phyloP scores from a whole-genome alignment of 30 jellyfish, hydroid and myxozoan genomes.

The Nemopilema nomurai region DNA sequence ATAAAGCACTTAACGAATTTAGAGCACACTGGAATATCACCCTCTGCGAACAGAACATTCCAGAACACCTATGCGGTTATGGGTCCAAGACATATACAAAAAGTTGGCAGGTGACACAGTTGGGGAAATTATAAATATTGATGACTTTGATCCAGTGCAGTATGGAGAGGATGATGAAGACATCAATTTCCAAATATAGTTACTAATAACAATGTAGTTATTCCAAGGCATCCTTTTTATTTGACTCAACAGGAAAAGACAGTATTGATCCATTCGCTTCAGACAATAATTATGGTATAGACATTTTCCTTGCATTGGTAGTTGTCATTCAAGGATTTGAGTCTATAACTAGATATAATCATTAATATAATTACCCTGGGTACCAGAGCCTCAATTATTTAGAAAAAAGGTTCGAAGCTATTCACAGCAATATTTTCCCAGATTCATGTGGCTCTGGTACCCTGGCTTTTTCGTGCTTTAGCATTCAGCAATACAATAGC shows the following conservation, averaged over 20 bases:
- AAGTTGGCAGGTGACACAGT: constrained; percentile 4
- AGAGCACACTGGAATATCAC: constrained; percentile 7
- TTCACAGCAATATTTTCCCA: too few relatives aligned
- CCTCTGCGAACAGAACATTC: constrained; percentile 22
- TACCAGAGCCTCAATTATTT: too few relatives aligned
- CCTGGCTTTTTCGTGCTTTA: too few relatives aligned
- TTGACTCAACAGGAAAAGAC: neutral
- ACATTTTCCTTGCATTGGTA: too few relatives aligned
- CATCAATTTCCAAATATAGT: neutral
- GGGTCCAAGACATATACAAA: constrained; percentile 8
- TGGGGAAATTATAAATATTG: neutral
- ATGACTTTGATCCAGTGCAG: constrained; percentile 16
- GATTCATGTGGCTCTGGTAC: too few relatives aligned
- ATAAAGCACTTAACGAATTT: constrained; percentile 2
- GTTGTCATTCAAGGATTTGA: too few relatives aligned
- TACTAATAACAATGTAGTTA: constrained; percentile 17
- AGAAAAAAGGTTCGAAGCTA: too few relatives aligned
- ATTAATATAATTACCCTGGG: too few relatives aligned
- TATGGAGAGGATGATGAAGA: constrained; percentile 28
- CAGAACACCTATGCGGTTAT: constrained; percentile 20
- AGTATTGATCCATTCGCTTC: neutral
- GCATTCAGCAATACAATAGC: too few relatives aligned
- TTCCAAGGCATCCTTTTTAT: constrained; percentile 34
- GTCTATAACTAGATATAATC: too few relatives aligned
- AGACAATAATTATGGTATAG: too few relatives aligned